phyloP scores from a whole-genome alignment of 2,113 vertebrate species.

The Amphiprion ocellaris region DNA sequence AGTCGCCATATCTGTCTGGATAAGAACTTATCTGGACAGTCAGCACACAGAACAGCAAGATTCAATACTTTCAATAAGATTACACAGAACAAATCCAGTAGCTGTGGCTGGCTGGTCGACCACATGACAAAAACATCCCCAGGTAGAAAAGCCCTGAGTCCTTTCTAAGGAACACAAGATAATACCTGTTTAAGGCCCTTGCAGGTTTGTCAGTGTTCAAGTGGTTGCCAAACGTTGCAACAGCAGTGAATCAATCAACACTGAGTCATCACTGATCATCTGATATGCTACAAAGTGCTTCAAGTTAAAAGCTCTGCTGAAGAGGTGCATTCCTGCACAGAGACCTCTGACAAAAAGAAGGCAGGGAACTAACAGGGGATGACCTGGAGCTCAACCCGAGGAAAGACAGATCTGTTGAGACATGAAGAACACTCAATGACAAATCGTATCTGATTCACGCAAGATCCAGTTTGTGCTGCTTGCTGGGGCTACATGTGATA shows the following conservation, averaged over 20 bases:
- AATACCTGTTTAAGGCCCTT: background rate
- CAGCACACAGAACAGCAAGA: background rate
- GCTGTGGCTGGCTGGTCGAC: background rate
- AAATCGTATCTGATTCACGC: background rate
- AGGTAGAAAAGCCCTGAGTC: background rate
- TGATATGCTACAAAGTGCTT: background rate
- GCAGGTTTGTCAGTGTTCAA: background rate
- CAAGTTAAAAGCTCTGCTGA: slow-evolving; percentile 1
- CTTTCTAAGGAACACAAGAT: background rate
- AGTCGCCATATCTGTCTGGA: background rate
- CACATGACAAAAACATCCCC: background rate
- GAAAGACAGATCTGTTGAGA: background rate
- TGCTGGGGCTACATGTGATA: background rate
- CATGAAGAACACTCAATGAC: background rate
- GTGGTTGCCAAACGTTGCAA: background rate
- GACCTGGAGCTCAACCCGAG: background rate
- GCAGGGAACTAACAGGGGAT: background rate
- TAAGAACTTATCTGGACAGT: background rate
- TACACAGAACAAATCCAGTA: background rate
- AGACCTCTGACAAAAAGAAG: background rate
- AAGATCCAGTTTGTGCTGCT: no score
- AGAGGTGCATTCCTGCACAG: slow-evolving; percentile 14
- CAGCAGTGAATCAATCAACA: background rate
- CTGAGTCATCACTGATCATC: slow-evolving; percentile 9
- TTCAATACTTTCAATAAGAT: background rate